A percentile compares a stretch with the other conserved stretches of the same genome.
These are phyloP conservation scores for Kuschelorhynchus macadamiae DNA, from an alignment of 2,888 invertebrate species.

Conservation along the genomic window DNA sequence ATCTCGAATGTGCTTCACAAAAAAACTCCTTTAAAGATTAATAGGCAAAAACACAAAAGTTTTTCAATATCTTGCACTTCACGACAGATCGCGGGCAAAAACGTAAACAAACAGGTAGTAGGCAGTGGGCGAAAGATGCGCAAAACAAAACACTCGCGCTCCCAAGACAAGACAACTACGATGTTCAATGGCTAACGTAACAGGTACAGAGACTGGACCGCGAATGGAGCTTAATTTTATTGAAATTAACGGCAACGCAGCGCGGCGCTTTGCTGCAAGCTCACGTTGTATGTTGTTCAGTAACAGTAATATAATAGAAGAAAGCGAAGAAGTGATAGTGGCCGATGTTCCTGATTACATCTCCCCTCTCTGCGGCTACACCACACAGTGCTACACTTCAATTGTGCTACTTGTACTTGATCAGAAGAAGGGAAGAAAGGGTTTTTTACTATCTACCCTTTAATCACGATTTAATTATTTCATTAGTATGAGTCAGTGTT, in stretches of 20 bases:
- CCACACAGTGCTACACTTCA: background rate
- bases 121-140: slow-evolving; percentile 34
- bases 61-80: slow-evolving; percentile 24
- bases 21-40: slow-evolving; percentile 33
- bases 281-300: slow-evolving; percentile 16
- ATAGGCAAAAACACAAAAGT: slow-evolving; percentile 40
- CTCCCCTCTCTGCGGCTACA: slow-evolving; percentile 10
- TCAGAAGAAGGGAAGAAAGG: too few species aligned
- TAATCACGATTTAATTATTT: too few species aligned
- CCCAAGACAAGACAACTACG: slow-evolving; percentile 20
- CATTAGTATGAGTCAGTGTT: too few species aligned
- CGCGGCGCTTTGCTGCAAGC: slow-evolving; percentile 22
- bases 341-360: slow-evolving; percentile 4
- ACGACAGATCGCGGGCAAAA: slow-evolving; percentile 52
- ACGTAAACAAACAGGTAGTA: slow-evolving; percentile 49
- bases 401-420: background rate
- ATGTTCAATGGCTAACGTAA: slow-evolving; percentile 29
- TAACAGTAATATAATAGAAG: slow-evolving; percentile 14
- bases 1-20: slow-evolving; percentile 41
- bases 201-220: slow-evolving; percentile 26
- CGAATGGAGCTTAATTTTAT: slow-evolving; percentile 26
- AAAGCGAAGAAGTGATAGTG: slow-evolving; percentile 15
- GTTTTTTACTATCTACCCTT: too few species aligned
- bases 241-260: slow-evolving; percentile 35
- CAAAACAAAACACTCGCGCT: slow-evolving; percentile 40